Evolutionary conservation across 2,797 vertebrate genomes (phyloP), one percentile per base, ranked within the genome.

Genomic region (Fringilla coelebs): DNA sequence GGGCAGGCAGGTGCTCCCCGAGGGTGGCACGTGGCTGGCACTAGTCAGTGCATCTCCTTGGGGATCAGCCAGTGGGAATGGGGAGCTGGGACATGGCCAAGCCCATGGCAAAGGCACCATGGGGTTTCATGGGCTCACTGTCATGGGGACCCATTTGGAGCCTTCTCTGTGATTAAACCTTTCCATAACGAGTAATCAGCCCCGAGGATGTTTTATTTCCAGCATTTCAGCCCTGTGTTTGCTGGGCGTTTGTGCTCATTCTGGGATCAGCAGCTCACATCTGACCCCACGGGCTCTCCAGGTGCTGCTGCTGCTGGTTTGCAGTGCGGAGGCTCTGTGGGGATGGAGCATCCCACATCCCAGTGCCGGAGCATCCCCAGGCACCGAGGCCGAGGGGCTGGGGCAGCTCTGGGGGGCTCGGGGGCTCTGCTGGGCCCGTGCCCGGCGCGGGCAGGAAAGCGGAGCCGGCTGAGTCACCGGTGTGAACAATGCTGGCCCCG

Each of bases 301-400:
- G 43, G 45, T 31, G 55, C 41, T 45, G 45, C 40, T 6, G 45
- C 45, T 6, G 46, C 8, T 7, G 1, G 0, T n/a, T 48, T 17
- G 48, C 45, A 32, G 38, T 0, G 1, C 0, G 1, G 7, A 22
- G 20, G 11, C 19, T 58, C 32, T 2, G 0, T 1, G 7, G 32
- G 41, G 13, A 45, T 2, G 9, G 38, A 52, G 13, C 63, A 66
- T 63, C 57, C 48, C 6, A 0, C 3, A 4, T 20, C 36, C 40
- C 26, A 6, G 43, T 7, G 38, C 46, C 4, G 2, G 19, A 85
- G 83, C 71, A 65, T 67, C 75, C 40, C 32, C 25, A 3, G 31
- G 58, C 71, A 41, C 62, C 0, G 1, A 32, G 2, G 32, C 76
- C 9, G 2, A 36, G 54, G 68, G 40, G 29, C 52, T 40, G 40